Conservation (phyloP, 2,888 invertebrate genomes). For the Cetonia aurata region DNA sequence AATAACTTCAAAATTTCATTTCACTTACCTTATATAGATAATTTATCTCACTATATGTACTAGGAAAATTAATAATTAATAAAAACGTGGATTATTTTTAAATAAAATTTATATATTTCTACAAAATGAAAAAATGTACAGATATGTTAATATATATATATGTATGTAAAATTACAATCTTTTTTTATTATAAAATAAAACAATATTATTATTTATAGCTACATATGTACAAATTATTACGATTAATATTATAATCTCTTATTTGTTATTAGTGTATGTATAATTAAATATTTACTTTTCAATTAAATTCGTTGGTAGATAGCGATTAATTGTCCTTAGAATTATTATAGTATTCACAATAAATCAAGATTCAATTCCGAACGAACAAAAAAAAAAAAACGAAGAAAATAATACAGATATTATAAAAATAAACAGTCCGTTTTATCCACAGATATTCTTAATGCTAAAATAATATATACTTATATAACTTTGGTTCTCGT, state of each 20-base stretch:
- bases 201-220: slow-evolving; percentile 46
- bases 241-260: slow-evolving; percentile 29
- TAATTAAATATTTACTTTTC: slow-evolving; percentile 28
- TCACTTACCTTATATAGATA: no score
- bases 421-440: slow-evolving; percentile 15
- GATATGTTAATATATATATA: slow-evolving; percentile 52
- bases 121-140: slow-evolving; percentile 54
- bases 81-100: slow-evolving; percentile 36
- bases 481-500: slow-evolving; percentile 43
- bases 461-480: slow-evolving; percentile 22
- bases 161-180: slow-evolving; percentile 47
- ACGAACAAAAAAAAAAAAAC: no score
- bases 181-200: slow-evolving; percentile 28
- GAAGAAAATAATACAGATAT: background rate
- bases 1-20: no score
- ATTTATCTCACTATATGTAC: background rate
- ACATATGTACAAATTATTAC: slow-evolving; percentile 49
- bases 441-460: slow-evolving; percentile 7
- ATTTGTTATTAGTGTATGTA: background rate
- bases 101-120: slow-evolving; percentile 52
- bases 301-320: slow-evolving; percentile 46
- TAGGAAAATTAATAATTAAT: slow-evolving; percentile 5
- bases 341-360: background rate
- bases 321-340: slow-evolving; percentile 3
- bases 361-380: no score